A percentile compares a stretch with the other conserved stretches of the same genome.
Evolutionary conservation across 35 echinoderm and acorn worm genomes (phyloP).

Genomic region (Lytechinus pictus): DNA sequence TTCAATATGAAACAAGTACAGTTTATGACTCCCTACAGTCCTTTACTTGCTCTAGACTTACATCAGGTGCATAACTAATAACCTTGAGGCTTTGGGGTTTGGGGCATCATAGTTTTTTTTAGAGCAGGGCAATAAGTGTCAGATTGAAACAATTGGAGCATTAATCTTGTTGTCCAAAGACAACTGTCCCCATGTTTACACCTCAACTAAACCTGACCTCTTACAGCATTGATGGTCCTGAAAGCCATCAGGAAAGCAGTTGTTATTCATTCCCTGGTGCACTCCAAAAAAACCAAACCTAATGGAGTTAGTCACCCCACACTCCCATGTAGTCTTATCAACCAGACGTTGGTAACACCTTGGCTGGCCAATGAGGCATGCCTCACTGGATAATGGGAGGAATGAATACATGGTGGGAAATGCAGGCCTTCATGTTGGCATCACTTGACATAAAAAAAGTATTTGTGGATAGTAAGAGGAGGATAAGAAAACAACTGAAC

Average conservation of each 20-base stretch:
- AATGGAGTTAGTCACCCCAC: not conserved
- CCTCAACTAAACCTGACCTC: not conserved
- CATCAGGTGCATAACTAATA: not conserved
- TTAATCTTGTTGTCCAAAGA: not conserved
- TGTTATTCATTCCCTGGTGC: conserved; percentile 30
- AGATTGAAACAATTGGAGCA: not conserved
- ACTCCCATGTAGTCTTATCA: not conserved
- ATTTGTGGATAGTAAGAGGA: not conserved
- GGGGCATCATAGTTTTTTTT: not conserved
- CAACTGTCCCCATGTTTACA: conserved; percentile 17
- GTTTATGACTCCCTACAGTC: not conserved
- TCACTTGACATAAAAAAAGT: not conserved
- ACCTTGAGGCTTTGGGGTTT: not conserved
- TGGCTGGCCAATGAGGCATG: not conserved
- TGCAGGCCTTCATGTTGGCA: not conserved
- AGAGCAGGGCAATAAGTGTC: not conserved
- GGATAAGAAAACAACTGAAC: not conserved
- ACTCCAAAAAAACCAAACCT: not conserved
- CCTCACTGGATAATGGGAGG: not conserved
- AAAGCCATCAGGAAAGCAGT: conserved; percentile 39
- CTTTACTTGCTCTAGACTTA: not conserved
- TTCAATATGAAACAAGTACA: not conserved
- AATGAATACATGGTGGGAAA: not conserved
- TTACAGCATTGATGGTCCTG: not conserved
- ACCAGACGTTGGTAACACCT: not conserved